Conservation (phyloP, 2,113 vertebrate genomes). For the Tachycineta bicolor region DNA sequence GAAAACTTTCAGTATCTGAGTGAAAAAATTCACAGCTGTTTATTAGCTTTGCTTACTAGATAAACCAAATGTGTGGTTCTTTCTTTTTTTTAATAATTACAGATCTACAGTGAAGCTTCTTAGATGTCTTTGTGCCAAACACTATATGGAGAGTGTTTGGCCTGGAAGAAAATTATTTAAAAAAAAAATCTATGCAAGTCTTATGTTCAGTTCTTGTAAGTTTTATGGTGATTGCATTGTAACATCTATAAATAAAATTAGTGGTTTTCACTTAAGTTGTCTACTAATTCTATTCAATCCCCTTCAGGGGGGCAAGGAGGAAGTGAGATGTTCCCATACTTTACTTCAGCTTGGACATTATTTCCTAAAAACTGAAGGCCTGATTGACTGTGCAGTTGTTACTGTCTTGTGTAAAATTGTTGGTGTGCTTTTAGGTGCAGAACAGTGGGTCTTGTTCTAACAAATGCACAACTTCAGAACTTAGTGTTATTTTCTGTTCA, state of each 20-base stretch:
- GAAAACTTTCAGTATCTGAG: neutral
- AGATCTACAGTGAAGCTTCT: neutral
- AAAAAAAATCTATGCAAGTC: slow-evolving; percentile 38
- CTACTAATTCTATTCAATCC: neutral
- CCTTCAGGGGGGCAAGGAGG: neutral
- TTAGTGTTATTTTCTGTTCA: neutral
- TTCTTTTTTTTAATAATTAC: neutral
- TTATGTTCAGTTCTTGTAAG: neutral
- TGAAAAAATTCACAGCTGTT: neutral
- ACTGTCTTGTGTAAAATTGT: neutral
- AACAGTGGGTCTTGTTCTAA: neutral
- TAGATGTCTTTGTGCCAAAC: neutral
- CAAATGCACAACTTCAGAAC: neutral
- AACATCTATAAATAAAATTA: slow-evolving; percentile 68
- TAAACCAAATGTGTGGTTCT: slow-evolving; percentile 19
- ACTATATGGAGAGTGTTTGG: neutral
- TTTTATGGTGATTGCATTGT: slow-evolving; percentile 5
- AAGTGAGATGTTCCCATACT: neutral
- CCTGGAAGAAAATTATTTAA: neutral
- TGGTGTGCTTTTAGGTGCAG: neutral
- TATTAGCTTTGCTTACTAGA: neutral
- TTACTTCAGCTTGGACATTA: neutral
- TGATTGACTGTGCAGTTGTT: neutral
- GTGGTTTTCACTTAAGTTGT: neutral
- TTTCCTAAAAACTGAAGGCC: neutral